These are phyloP conservation scores for Pachypsylla venusta DNA, from an alignment of 1,140 invertebrate genomes.

Conservation along the genomic window DNA sequence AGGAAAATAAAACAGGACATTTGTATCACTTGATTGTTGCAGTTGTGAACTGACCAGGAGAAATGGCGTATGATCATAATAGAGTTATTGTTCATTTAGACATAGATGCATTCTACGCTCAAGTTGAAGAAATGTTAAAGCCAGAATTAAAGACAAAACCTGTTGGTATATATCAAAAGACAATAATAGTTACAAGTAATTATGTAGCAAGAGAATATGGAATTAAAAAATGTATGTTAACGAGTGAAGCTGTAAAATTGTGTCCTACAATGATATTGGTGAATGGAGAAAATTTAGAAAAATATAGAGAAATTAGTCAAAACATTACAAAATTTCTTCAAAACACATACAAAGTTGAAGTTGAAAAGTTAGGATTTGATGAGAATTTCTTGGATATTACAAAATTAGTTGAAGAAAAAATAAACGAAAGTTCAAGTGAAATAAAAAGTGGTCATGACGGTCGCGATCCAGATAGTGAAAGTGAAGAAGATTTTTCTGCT, in stretches of 20 bases:
- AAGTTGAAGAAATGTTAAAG: slow-evolving; percentile 58
- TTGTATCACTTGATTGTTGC: neutral
- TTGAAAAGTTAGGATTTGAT: slow-evolving; percentile 63
- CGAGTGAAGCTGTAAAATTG: slow-evolving; percentile 45
- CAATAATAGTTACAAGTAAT: slow-evolving; percentile 62
- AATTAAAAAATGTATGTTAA: slow-evolving; percentile 53
- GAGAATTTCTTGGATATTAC: slow-evolving; percentile 65
- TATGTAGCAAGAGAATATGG: slow-evolving; percentile 55
- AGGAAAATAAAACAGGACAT: too few species aligned
- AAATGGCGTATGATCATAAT: slow-evolving; percentile 32
- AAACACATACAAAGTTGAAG: slow-evolving; percentile 42
- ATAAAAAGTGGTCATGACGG: too few species aligned
- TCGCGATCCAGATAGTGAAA: too few species aligned
- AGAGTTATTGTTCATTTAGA: slow-evolving; percentile 58
- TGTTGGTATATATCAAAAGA: slow-evolving; percentile 62
- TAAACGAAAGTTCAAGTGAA: slow-evolving; percentile 27
- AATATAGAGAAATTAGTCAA: slow-evolving; percentile 51
- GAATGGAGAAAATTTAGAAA: slow-evolving; percentile 57
- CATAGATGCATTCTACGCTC: slow-evolving; percentile 67
- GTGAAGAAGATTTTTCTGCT: too few species aligned
- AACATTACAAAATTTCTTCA: slow-evolving; percentile 49
- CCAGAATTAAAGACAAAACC: slow-evolving; percentile 45
- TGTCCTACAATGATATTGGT: slow-evolving; percentile 53
- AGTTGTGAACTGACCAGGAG: neutral
- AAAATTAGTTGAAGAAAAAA: slow-evolving; percentile 40